Evolutionary conservation across 2,888 invertebrate species (phyloP).

Genomic region (Drosophila hawaiiensis): DNA sequence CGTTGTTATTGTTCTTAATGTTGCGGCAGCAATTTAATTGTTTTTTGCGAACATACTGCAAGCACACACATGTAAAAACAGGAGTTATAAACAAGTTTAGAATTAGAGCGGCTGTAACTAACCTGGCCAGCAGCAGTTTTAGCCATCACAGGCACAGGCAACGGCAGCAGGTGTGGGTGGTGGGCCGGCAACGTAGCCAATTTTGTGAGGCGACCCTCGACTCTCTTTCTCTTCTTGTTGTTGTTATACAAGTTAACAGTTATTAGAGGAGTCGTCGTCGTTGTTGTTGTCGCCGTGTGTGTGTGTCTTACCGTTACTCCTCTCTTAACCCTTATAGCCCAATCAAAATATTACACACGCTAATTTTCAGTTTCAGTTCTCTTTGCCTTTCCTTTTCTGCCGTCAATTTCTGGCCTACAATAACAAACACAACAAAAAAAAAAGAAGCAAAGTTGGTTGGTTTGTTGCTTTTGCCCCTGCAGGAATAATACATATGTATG

Average conservation of each 20-base stretch:
- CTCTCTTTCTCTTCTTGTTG: background rate
- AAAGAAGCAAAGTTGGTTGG: slow-evolving; percentile 62
- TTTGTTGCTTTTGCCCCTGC: slow-evolving; percentile 70
- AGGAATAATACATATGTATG: slow-evolving; percentile 55
- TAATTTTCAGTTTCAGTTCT: slow-evolving; percentile 52
- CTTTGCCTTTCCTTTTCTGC: slow-evolving; percentile 54
- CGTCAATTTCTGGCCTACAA: slow-evolving; percentile 59
- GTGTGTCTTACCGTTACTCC: slow-evolving; percentile 39
- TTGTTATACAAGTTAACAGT: slow-evolving; percentile 36
- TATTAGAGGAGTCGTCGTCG: slow-evolving; percentile 27
- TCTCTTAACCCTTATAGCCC: slow-evolving; percentile 39
- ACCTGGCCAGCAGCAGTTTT: slow-evolving; percentile 79
- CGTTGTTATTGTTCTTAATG: slow-evolving; percentile 18
- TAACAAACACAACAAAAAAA: slow-evolving; percentile 64
- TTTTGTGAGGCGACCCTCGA: slow-evolving; percentile 18
- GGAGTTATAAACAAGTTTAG: slow-evolving; percentile 2
- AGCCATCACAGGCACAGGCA: slow-evolving; percentile 64
- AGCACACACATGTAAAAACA: slow-evolving; percentile 3
- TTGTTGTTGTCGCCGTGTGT: slow-evolving; percentile 17
- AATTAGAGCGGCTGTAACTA: slow-evolving; percentile 39
- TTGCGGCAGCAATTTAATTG: slow-evolving; percentile 32
- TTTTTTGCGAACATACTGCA: slow-evolving; percentile 76
- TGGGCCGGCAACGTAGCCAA: slow-evolving; percentile 27
- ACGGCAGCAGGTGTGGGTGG: slow-evolving; percentile 15
- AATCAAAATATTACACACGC: slow-evolving; percentile 58